Conservation (phyloP, 2,888 invertebrate species). For the Cryptocephalus primarius region DNA sequence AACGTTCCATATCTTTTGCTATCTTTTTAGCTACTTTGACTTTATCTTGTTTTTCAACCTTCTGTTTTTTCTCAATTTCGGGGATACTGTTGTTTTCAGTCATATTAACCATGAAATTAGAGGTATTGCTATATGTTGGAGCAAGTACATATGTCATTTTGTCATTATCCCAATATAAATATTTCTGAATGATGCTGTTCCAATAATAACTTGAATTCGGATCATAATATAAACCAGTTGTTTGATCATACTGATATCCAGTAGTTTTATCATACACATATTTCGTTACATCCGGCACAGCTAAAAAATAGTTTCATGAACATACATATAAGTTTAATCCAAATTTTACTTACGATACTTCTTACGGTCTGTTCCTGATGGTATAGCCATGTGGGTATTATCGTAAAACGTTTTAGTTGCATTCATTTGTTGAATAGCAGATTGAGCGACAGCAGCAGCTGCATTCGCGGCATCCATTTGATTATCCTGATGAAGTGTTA, state of each 20-base stretch:
- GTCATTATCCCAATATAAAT: conserved; percentile 88
- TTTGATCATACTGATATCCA: conserved; percentile 91
- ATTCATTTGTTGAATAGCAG: conserved; percentile 63
- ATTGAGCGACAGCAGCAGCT: conserved; percentile 81
- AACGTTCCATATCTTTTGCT: conserved; percentile 88
- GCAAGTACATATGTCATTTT: conserved; percentile 52
- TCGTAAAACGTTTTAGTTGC: conserved; percentile 32
- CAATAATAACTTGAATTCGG: conserved; percentile 93
- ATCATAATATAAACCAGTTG: conserved; percentile 92
- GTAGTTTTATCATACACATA: conserved; percentile 92
- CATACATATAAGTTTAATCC: background rate
- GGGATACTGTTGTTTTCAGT: conserved; percentile 20
- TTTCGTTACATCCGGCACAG: conserved; percentile 77
- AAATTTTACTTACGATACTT: conserved; percentile 43
- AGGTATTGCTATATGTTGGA: conserved; percentile 27
- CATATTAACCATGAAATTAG: background rate
- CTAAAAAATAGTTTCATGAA: conserved; percentile 21
- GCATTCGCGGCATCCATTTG: conserved; percentile 70
- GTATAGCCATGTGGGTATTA: conserved; percentile 37
- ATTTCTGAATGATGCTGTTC: conserved; percentile 81
- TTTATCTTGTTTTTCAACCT: conserved; percentile 77
- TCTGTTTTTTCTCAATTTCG: conserved; percentile 54
- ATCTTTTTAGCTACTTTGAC: conserved; percentile 96
- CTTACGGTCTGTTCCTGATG: conserved; percentile 55
- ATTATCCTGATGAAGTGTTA: conserved; percentile 41